phyloP scores from a whole-genome alignment of 2,888 invertebrate species.

The Smittia sp. region DNA sequence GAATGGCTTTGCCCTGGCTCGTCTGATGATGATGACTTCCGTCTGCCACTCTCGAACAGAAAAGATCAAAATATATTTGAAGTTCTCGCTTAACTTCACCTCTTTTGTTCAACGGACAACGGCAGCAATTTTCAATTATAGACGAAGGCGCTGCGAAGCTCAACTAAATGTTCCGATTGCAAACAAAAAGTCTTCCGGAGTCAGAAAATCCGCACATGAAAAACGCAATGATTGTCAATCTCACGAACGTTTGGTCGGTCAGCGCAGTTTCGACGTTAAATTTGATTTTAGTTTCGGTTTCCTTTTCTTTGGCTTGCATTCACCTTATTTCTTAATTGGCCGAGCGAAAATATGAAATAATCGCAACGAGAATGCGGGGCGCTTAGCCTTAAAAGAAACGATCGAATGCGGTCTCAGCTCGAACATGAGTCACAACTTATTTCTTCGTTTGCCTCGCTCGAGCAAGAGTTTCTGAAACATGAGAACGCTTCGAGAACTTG shows the following conservation, averaged over 20 bases:
- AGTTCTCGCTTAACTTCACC: no score
- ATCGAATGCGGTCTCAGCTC: background rate
- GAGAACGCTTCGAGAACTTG: constrained; percentile 2
- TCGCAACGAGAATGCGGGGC: background rate
- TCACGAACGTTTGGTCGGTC: background rate
- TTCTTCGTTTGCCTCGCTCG: background rate
- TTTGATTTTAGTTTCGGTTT: background rate
- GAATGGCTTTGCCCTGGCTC: no score
- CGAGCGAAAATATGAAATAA: background rate
- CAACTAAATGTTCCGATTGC: no score
- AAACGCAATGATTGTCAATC: background rate
- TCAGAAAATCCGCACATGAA: no score
- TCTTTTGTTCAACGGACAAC: no score
- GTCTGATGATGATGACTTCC: no score
- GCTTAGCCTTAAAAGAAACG: background rate
- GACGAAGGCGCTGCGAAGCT: no score
- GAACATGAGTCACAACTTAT: background rate
- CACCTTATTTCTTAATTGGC: background rate
- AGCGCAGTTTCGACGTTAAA: background rate
- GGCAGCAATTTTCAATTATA: no score
- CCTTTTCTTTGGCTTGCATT: background rate
- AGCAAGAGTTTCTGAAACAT: background rate
- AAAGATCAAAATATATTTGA: no score
- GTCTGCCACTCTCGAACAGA: no score
- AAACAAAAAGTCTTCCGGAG: no score